Evolutionary conservation across 1,140 invertebrate genomes (phyloP).

Genomic region (Panulirus ornatus): DNA sequence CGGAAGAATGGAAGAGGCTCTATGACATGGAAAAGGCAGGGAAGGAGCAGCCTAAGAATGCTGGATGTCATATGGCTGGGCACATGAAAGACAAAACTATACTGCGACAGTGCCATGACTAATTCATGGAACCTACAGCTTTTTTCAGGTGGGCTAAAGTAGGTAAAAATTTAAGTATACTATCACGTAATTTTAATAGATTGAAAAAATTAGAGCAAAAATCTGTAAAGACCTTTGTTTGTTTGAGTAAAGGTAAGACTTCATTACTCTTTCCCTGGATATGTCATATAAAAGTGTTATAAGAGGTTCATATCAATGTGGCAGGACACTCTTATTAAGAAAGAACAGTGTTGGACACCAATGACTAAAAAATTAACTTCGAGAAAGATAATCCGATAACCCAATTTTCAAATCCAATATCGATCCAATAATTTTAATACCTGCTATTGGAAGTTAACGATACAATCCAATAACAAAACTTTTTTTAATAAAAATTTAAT

Average conservation of each 20-base stretch:
- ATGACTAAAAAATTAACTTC: too few relatives aligned
- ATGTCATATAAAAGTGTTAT: not conserved
- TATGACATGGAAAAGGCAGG: not conserved
- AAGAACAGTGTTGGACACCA: too few relatives aligned
- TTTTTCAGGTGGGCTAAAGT: not conserved
- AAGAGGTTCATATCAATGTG: not conserved
- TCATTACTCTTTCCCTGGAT: not conserved
- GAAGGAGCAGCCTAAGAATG: conserved; percentile 16
- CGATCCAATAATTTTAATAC: too few relatives aligned
- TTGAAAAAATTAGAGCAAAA: not conserved
- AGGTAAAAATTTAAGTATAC: not conserved
- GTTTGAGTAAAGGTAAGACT: conserved; percentile 11
- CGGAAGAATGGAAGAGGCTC: not conserved
- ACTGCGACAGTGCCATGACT: not conserved
- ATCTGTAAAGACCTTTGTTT: not conserved
- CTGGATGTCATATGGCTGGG: not conserved
- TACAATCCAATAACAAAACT: too few relatives aligned
- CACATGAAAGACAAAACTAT: not conserved
- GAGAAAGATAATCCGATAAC: too few relatives aligned
- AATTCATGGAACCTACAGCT: not conserved
- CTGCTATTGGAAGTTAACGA: too few relatives aligned
- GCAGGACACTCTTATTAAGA: not conserved
- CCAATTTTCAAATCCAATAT: too few relatives aligned
- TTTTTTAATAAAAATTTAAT: too few relatives aligned
- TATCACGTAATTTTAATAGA: conserved; percentile 6